These are phyloP conservation scores for Pristionchus exspectatus DNA, from an alignment of 2,888 invertebrate genomes.

Conservation along the genomic window DNA sequence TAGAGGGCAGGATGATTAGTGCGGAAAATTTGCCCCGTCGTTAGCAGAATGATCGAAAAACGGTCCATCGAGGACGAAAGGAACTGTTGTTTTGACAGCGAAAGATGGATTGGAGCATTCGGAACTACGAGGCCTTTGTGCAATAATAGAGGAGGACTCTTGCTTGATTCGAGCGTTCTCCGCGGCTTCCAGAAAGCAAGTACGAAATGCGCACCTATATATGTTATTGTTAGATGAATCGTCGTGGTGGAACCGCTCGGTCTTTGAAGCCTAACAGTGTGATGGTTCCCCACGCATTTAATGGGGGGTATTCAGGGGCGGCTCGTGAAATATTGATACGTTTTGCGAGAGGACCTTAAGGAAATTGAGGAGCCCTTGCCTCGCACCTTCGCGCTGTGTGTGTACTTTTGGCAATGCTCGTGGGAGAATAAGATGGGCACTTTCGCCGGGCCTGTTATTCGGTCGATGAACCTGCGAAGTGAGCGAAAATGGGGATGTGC, in stretches of 20 bases:
- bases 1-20: not conserved
- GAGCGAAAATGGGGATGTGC: not conserved
- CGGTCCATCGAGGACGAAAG: not conserved
- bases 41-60: not conserved
- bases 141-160: not conserved
- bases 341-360: not conserved
- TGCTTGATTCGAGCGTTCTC: not conserved
- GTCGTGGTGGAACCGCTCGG: not conserved
- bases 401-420: not conserved
- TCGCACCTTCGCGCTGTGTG: not conserved
- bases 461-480: not conserved
- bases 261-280: not conserved
- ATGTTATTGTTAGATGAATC: slow-evolving; percentile 3
- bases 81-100: not conserved
- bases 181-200: not conserved
- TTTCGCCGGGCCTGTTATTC: not conserved
- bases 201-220: not conserved
- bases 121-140: too few species aligned
- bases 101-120: not conserved
- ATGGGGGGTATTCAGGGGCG: not conserved
- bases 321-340: not conserved
- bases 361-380: not conserved
- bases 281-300: not conserved
- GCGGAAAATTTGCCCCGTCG: not conserved
- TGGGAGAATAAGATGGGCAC: slow-evolving; percentile 1